phyloP scores from a whole-genome alignment of 2,113 vertebrate species.

The Haemorhous mexicanus region DNA sequence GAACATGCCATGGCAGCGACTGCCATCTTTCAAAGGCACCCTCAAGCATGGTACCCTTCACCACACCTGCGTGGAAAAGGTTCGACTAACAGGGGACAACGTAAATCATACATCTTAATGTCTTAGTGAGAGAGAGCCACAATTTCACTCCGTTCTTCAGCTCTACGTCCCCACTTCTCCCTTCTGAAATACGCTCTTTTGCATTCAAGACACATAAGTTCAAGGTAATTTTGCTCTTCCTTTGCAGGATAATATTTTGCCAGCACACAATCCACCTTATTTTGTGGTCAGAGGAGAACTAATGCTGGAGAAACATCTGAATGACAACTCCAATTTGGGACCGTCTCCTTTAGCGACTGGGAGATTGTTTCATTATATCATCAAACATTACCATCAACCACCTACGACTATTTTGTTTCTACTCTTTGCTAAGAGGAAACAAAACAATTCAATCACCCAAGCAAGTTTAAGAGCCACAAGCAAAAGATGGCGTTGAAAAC shows the following conservation, averaged over 20 bases:
- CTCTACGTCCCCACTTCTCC: not conserved
- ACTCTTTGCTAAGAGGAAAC: not conserved
- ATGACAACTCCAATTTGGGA: not conserved
- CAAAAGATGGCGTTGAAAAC: not conserved
- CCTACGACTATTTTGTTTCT: not conserved
- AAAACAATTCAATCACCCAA: not conserved
- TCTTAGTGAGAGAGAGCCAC: not conserved
- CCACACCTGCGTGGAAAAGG: not conserved
- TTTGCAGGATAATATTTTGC: not conserved
- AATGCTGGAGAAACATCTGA: fast-evolving
- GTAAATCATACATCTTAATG: not conserved
- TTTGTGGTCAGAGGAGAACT: not conserved
- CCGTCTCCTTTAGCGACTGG: not conserved
- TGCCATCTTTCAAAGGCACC: fast-evolving
- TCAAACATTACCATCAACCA: too few species aligned
- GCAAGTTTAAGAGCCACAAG: not conserved
- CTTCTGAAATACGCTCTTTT: not conserved
- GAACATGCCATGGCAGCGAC: fast-evolving
- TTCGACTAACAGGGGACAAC: not conserved
- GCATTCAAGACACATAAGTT: not conserved
- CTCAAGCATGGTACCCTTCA: not conserved
- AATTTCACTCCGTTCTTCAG: not conserved
- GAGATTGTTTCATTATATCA: not conserved
- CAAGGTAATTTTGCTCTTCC: not conserved
- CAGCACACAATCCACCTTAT: not conserved